Evolutionary conservation across 2,113 vertebrate genomes (phyloP), one percentile per base, ranked within the genome.

Genomic region (Fulica atra): DNA sequence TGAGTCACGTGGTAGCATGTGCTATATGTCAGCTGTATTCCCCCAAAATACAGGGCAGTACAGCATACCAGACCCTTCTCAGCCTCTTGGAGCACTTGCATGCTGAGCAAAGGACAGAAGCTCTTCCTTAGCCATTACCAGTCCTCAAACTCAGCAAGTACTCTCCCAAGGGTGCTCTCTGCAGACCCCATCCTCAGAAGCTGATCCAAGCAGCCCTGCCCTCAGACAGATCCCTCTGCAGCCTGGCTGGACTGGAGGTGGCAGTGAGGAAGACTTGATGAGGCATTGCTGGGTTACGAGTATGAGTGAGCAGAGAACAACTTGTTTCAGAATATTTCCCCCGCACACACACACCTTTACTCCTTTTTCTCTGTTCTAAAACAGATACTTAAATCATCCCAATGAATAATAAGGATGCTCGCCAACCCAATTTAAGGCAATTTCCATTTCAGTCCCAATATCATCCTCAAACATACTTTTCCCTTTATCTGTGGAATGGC

Each of bases 381-480:
- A 46, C 8, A 89, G 23, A 60, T 48, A n/a, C 70, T 95, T 96
- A 82, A 96, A 93, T 95, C 82, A 91, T 86, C 74, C 82, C 89
- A 88, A 69, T 87, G 74, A 95, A 93, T 89, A 93, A 89, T 89
- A 93, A 96, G 72, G 73, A 53, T 59, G 78, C 86, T 95, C 56
- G 0, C 95, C 92, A 93, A 86, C 36, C 81, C 57, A 76, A 69
- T 97, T 96, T 95, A 68, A 78, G 60, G 91, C 91, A 86, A 93
- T 96, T 97, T 96, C 89, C 89, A 89, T 97, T 97, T 96, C 92
- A 92, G 82, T 50, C 86, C 77, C 36, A 88, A 26, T 96, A 92
- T 95, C 93, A 93, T 92, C 96, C 96, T 96, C 94, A 96, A 97
- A 97, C 95, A 94, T 81, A 88, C 69, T 89, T 96, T 96, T 93